A percentile compares a stretch with the other conserved stretches of the same genome.
These are phyloP conservation scores for Lepus americanus DNA, from an alignment of 2,113 vertebrate genomes.

Conservation along the genomic window DNA sequence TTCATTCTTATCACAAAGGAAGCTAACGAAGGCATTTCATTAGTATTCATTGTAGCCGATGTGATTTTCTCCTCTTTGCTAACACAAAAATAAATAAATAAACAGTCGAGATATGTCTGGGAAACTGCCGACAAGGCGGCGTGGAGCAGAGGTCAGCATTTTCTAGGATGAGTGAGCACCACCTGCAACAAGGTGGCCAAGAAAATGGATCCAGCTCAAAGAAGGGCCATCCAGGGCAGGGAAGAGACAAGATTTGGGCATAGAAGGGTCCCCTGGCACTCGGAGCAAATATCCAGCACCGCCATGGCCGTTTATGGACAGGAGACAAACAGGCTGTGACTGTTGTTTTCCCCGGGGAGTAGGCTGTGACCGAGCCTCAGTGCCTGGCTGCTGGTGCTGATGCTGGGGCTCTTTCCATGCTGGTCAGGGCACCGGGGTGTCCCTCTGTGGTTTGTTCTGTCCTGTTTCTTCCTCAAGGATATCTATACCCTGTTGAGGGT, in stretches of 20 bases:
- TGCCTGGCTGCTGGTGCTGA: not conserved
- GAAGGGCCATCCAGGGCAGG: not conserved
- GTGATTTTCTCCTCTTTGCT: constrained; percentile 88
- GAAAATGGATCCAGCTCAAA: constrained; percentile 52
- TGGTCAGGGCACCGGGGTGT: not conserved
- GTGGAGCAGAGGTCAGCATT: constrained; percentile 77
- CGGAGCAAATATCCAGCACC: constrained; percentile 15
- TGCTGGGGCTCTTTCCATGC: not conserved
- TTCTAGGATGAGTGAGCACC: constrained; percentile 13
- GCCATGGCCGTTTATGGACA: not conserved
- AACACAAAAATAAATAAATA: constrained; percentile 87
- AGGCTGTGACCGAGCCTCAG: not conserved
- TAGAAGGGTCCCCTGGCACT: not conserved
- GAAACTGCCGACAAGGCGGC: constrained; percentile 61
- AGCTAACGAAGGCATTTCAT: constrained; percentile 90
- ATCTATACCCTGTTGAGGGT: not conserved
- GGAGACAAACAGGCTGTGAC: not conserved
- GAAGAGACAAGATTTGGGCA: not conserved
- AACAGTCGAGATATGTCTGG: constrained; percentile 73
- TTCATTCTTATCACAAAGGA: constrained; percentile 89
- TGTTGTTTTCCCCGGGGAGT: not conserved
- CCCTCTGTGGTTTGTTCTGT: constrained; percentile 31
- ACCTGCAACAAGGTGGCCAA: constrained; percentile 55
- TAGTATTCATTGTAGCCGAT: constrained; percentile 89
- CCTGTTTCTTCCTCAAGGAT: constrained; percentile 47